These are phyloP conservation scores for Clarias macrocephalus DNA, from an alignment of 2,113 vertebrate genomes.

Conservation along the genomic window DNA sequence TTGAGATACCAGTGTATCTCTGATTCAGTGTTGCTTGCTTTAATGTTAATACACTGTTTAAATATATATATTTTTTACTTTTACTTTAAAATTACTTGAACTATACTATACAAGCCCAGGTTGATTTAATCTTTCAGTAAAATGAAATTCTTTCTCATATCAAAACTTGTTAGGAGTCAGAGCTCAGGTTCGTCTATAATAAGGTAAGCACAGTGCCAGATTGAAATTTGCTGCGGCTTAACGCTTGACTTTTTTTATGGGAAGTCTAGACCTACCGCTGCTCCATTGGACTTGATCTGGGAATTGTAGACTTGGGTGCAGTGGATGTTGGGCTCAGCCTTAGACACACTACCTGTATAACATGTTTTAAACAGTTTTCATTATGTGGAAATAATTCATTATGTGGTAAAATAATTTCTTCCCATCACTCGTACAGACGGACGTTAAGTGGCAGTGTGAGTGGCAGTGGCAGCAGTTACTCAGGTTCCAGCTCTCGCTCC, in stretches of 20 bases:
- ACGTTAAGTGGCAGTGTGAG: slow-evolving; percentile 87
- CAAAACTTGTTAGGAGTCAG: background rate
- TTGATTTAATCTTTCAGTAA: background rate
- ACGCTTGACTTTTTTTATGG: background rate
- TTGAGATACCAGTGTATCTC: background rate
- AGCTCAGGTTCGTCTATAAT: background rate
- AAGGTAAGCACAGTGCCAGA: background rate
- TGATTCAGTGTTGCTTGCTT: background rate
- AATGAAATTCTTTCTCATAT: background rate
- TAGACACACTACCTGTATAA: background rate
- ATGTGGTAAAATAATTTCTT: background rate
- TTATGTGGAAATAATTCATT: background rate
- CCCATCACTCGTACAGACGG: slow-evolving; percentile 71
- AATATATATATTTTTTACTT: too few relatives aligned
- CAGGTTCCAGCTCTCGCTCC: slow-evolving; percentile 90
- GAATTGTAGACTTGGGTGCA: background rate
- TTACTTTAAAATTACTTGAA: too few relatives aligned
- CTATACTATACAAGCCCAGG: too few relatives aligned
- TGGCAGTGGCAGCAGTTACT: slow-evolving; percentile 89
- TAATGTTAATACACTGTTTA: background rate
- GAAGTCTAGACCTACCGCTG: background rate
- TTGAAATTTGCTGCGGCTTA: background rate
- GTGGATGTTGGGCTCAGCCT: background rate
- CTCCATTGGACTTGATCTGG: background rate
- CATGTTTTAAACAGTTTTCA: background rate